Conservation (phyloP, 1,140 invertebrate species). For the Papilio xuthus region DNA sequence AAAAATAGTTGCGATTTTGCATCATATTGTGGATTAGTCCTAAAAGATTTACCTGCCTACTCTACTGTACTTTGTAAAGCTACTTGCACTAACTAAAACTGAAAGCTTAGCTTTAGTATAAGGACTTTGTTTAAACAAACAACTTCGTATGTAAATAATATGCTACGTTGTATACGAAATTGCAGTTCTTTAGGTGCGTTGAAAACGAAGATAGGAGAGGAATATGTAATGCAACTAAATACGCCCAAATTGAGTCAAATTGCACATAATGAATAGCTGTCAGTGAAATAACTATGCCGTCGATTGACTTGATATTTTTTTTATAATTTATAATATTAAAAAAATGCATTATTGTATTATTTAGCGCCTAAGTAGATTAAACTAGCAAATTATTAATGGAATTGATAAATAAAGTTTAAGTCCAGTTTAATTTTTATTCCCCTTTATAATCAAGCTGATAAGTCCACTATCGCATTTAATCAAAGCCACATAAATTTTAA, state of each 20-base stretch:
- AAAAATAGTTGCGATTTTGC: neutral
- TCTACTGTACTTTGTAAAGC: neutral
- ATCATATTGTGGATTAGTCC: neutral
- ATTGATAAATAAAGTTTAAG: neutral
- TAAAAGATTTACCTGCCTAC: neutral
- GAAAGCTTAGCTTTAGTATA: neutral
- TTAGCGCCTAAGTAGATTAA: neutral
- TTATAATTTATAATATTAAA: too few species aligned
- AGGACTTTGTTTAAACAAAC: neutral
- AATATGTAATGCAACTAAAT: too few species aligned
- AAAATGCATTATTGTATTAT: too few species aligned
- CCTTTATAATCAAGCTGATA: neutral
- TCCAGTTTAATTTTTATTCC: neutral
- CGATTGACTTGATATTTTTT: neutral
- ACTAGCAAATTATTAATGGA: neutral
- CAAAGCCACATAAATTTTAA: constrained; percentile 10
- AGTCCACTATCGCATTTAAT: neutral
- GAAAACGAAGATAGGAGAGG: too few species aligned
- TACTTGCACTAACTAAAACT: neutral
- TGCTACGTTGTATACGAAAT: too few species aligned
- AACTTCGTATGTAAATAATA: neutral
- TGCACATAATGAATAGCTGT: neutral
- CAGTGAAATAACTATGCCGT: neutral
- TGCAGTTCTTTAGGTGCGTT: too few species aligned
- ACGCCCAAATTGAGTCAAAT: too few species aligned